phyloP scores from a whole-genome alignment of 92 coral and sea anemone genomes.

The Palythoa grandiflora region DNA sequence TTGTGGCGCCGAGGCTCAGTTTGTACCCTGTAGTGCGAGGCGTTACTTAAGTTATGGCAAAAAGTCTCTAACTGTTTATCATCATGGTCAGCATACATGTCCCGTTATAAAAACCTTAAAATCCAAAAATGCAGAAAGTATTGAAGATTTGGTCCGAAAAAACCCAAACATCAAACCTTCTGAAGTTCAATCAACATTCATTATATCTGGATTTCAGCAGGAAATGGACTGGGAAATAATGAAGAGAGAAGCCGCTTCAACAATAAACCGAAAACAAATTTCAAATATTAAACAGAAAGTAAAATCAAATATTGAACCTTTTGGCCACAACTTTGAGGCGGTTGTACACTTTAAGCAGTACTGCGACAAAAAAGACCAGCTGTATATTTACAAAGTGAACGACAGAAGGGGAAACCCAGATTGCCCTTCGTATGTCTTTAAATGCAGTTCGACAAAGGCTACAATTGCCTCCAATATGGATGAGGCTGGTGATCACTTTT shows the following conservation, averaged over 20 bases:
- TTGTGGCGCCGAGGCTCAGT: conserved; percentile 54
- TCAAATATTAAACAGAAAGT: conserved; percentile 1
- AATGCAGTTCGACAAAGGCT: conserved; percentile 34
- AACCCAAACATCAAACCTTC: conserved; percentile 64
- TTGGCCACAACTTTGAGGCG: conserved; percentile 17
- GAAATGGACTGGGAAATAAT: conserved; percentile 22
- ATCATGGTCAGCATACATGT: conserved; percentile 70
- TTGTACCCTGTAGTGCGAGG: conserved; percentile 61
- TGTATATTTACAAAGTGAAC: conserved; percentile 23
- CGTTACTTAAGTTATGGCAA: conserved; percentile 63
- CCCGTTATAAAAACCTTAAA: conserved; percentile 42
- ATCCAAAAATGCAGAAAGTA: conserved; percentile 23
- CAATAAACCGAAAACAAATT: conserved; percentile 60
- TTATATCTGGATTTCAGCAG: conserved; percentile 42
- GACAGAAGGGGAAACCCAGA: conserved; percentile 52
- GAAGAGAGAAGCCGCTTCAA: conserved; percentile 54
- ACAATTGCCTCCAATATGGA: conserved; percentile 48
- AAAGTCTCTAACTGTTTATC: conserved; percentile 52
- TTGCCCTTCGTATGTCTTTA: conserved; percentile 52
- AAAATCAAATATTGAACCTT: neutral
- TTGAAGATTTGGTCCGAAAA: conserved; percentile 26
- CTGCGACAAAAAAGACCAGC: conserved; percentile 34
- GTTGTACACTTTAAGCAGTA: conserved; percentile 31
- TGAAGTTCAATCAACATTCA: conserved; percentile 57
- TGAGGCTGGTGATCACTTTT: conserved; percentile 9